Percentiles rank a stretch among this genome's conserved stretches.
Conservation (phyloP, 2,113 vertebrate species). For the Podocnemis expansa region DNA sequence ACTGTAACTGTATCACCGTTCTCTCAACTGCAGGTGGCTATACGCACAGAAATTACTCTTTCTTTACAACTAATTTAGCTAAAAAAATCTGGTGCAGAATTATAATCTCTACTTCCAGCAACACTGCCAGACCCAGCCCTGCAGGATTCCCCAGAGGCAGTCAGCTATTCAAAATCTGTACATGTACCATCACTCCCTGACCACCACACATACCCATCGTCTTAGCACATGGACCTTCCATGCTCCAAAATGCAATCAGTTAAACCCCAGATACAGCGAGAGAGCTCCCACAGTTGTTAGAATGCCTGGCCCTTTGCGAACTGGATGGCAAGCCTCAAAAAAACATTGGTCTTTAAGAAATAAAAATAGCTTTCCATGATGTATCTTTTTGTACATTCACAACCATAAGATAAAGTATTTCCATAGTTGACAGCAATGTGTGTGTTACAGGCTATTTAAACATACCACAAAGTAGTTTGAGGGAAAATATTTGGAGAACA, state of each 20-base stretch:
- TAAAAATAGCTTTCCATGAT: not conserved
- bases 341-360: not conserved
- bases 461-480: not conserved
- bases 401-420: not conserved
- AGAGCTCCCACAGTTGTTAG: not conserved
- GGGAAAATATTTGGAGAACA: not conserved
- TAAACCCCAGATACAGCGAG: not conserved
- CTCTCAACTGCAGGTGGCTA: not conserved
- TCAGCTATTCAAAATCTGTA: not conserved
- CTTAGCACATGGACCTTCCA: not conserved
- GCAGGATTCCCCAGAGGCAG: not conserved
- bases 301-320: not conserved
- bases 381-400: not conserved
- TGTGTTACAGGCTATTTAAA: not conserved
- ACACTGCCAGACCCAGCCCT: not conserved
- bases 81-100: not conserved
- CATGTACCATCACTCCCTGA: not conserved
- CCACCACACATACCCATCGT: not conserved
- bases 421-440: not conserved
- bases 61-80: not conserved
- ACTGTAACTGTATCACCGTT: not conserved
- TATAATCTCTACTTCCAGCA: not conserved
- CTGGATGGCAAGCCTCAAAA: not conserved
- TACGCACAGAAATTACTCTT: not conserved
- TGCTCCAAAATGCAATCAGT: not conserved